These are phyloP conservation scores for Macrophya annulata DNA, from an alignment of 2,888 invertebrate species.

Conservation along the genomic window DNA sequence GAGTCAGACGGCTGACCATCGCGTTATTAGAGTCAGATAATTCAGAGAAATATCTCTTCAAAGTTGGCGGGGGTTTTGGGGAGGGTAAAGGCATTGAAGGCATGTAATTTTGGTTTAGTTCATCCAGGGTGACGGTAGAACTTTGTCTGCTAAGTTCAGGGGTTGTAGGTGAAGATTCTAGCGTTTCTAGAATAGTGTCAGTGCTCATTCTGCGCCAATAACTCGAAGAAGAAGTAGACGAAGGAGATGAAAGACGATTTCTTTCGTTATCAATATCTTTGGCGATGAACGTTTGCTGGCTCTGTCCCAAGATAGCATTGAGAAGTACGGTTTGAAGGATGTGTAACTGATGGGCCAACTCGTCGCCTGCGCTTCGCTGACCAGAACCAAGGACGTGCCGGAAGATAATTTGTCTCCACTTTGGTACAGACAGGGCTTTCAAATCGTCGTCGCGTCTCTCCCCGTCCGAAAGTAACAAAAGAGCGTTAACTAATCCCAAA, in stretches of 20 bases:
- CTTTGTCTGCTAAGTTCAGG: slow-evolving; percentile 35
- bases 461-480: slow-evolving; percentile 41
- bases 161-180: slow-evolving; percentile 8
- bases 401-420: slow-evolving; percentile 52
- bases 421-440: slow-evolving; percentile 6
- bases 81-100: slow-evolving; percentile 53
- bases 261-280: slow-evolving; percentile 19
- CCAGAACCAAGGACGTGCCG: slow-evolving; percentile 56
- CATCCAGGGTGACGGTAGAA: slow-evolving; percentile 49
- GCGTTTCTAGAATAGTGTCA: slow-evolving; percentile 45
- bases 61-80: slow-evolving; percentile 21
- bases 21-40: slow-evolving; percentile 8
- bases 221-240: not conserved
- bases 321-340: slow-evolving; percentile 55
- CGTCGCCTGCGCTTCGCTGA: slow-evolving; percentile 37
- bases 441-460: slow-evolving; percentile 50
- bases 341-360: slow-evolving; percentile 54
- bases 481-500: slow-evolving; percentile 53
- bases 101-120: slow-evolving; percentile 40
- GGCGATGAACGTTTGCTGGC: slow-evolving; percentile 1
- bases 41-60: slow-evolving; percentile 40
- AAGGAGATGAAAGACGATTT: not conserved
- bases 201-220: slow-evolving; percentile 54
- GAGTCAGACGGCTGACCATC: slow-evolving; percentile 40
- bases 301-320: slow-evolving; percentile 50